phyloP scores from a whole-genome alignment of 2,888 invertebrate genomes.

The Erynnis tages region DNA sequence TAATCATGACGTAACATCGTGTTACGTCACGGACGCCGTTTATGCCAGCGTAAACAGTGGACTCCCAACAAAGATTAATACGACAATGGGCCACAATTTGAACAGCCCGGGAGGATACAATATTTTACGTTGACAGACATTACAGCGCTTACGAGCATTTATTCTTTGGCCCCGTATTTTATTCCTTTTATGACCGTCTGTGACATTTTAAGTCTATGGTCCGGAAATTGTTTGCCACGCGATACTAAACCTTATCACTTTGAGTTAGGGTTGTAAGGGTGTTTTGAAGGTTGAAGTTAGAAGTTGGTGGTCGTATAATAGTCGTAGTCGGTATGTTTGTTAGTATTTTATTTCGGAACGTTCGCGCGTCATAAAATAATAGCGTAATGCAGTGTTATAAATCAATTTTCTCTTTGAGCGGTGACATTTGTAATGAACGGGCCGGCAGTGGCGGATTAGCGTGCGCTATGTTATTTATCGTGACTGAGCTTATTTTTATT shows the following conservation, averaged over 20 bases:
- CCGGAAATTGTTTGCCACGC: conserved; percentile 27
- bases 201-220: conserved; percentile 42
- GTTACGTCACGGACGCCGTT: background rate
- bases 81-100: conserved; percentile 72
- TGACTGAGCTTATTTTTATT: too few species aligned
- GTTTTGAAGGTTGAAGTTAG: conserved; percentile 29
- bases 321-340: conserved; percentile 80
- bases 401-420: conserved; percentile 78
- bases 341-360: conserved; percentile 80
- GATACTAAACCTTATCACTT: conserved; percentile 43
- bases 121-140: conserved; percentile 81
- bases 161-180: conserved; percentile 81
- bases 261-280: conserved; percentile 32
- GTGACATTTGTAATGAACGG: conserved; percentile 73
- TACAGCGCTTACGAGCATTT: conserved; percentile 80
- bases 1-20: too few species aligned
- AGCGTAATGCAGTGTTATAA: conserved; percentile 77
- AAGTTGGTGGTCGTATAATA: conserved; percentile 63
- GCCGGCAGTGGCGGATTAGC: conserved; percentile 35
- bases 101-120: conserved; percentile 77
- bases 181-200: conserved; percentile 79
- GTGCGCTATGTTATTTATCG: conserved; percentile 25
- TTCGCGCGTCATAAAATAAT: conserved; percentile 80
- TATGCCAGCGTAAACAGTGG: conserved; percentile 1
- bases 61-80: conserved; percentile 66